Conservation (phyloP, 2,113 vertebrate genomes). For the Hippopotamus amphibius region DNA sequence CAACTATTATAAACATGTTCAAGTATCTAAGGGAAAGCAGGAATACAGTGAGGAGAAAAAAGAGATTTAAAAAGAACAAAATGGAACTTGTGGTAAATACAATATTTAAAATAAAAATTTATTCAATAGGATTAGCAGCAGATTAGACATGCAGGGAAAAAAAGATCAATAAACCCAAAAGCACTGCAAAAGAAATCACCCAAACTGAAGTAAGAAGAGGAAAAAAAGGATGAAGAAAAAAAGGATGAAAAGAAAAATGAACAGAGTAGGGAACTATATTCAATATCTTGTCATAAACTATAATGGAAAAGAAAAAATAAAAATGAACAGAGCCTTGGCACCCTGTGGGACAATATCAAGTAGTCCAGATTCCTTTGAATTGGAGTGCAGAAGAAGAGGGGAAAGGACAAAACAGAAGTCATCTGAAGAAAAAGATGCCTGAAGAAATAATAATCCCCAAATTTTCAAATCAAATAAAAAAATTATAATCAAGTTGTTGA, state of each 20-base stretch:
- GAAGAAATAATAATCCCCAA: background rate
- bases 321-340: background rate
- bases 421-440: background rate
- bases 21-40: background rate
- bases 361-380: background rate
- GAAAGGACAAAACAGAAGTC: background rate
- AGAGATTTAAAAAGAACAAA: background rate
- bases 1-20: background rate
- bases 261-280: background rate
- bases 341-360: too few relatives aligned
- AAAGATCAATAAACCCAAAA: background rate
- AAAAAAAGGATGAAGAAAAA: background rate
- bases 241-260: background rate
- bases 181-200: background rate
- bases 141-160: background rate
- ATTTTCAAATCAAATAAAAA: constrained; percentile 13
- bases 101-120: background rate
- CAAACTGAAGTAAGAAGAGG: background rate
- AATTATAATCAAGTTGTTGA: background rate
- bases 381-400: background rate
- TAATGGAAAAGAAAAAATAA: background rate
- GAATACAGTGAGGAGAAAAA: background rate
- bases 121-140: background rate
- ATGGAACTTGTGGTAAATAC: background rate
- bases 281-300: background rate